These are phyloP conservation scores for Danaus chrysippus DNA, from an alignment of 2,888 invertebrate genomes.

Conservation along the genomic window DNA sequence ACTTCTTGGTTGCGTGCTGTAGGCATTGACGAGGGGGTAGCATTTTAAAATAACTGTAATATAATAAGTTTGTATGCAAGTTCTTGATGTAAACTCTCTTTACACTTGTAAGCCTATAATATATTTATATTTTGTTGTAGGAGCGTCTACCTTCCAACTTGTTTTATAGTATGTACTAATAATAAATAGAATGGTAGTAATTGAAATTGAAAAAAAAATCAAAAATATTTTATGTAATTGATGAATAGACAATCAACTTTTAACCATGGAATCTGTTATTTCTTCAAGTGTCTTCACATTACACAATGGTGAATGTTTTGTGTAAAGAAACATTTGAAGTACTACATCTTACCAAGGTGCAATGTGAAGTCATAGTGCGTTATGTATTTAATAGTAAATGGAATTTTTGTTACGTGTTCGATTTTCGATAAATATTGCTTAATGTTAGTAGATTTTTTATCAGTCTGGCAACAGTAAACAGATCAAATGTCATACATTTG, in stretches of 20 bases:
- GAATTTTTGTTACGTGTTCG: conserved; percentile 73
- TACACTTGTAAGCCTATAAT: conserved; percentile 72
- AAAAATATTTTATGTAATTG: conserved; percentile 63
- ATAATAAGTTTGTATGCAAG: conserved; percentile 72
- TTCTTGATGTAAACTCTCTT: conserved; percentile 74
- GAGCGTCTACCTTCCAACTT: conserved; percentile 69
- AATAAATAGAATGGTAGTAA: conserved; percentile 62
- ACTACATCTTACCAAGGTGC: conserved; percentile 42
- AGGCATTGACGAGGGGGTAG: conserved; percentile 63
- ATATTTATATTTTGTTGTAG: conserved; percentile 74
- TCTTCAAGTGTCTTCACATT: conserved; percentile 55
- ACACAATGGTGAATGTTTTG: conserved; percentile 40
- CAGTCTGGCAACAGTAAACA: conserved; percentile 71
- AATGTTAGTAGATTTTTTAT: conserved; percentile 78
- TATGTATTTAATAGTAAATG: conserved; percentile 67
- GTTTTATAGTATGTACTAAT: conserved; percentile 74
- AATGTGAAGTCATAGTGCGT: conserved; percentile 52
- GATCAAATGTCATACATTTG: conserved; percentile 79
- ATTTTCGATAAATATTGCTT: conserved; percentile 76
- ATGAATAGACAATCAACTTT: conserved; percentile 63
- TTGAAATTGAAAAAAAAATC: conserved; percentile 62
- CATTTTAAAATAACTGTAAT: conserved; percentile 73
- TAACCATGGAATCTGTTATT: conserved; percentile 65
- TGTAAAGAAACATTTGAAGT: conserved; percentile 5
- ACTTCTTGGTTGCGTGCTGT: conserved; percentile 60